Evolutionary conservation across 2,113 vertebrate species (phyloP).

Genomic region (Pollachius pollachius): DNA sequence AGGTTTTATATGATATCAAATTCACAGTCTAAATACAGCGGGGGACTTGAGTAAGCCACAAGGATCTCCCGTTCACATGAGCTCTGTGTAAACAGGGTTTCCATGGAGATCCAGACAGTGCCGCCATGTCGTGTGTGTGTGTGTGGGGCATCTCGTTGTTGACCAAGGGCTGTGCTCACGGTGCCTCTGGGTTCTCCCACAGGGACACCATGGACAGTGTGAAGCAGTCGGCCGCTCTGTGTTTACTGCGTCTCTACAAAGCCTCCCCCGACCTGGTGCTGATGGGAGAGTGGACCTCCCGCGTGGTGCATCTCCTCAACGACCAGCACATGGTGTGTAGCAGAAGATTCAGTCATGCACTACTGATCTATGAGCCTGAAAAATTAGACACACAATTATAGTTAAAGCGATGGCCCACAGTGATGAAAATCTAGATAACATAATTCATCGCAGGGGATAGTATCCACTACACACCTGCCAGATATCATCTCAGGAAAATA

Average conservation of each 20-base stretch:
- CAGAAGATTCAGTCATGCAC: background rate
- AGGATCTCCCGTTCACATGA: no score
- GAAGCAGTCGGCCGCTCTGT: constrained; percentile 89
- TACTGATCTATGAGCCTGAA: background rate
- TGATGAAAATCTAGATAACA: background rate
- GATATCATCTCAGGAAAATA: no score
- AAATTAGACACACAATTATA: background rate
- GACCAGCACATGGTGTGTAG: constrained; percentile 89
- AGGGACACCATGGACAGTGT: constrained; percentile 95
- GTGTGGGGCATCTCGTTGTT: no score
- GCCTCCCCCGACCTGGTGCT: constrained; percentile 89
- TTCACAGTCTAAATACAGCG: no score
- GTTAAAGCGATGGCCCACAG: no score
- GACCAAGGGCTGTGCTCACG: no score
- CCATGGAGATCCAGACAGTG: no score
- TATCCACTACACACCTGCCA: no score
- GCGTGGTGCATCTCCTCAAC: constrained; percentile 89
- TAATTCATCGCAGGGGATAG: background rate
- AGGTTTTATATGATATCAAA: no score
- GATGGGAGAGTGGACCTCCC: constrained; percentile 93
- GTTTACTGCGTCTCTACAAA: constrained; percentile 88
- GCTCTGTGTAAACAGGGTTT: no score
- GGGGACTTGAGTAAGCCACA: no score
- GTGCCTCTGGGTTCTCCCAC: background rate
- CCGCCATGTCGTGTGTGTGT: no score